Base-by-base conservation (phyloP, 2,888 invertebrate species). In the Synergus umbraculus region DNA sequence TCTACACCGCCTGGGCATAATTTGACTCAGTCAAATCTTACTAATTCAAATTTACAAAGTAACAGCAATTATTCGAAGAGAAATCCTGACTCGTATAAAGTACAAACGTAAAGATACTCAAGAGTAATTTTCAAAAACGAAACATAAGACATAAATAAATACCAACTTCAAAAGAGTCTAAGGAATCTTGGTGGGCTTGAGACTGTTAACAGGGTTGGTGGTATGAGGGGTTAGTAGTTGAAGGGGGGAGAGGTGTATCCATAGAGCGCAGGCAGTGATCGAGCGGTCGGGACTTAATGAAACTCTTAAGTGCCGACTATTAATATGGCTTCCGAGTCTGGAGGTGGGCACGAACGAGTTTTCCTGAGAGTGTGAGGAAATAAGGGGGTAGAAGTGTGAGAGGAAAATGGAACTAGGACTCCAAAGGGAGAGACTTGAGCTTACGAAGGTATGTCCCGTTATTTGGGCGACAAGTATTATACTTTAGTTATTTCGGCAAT, bases 231-330 rank as follows among this genome's bases (percentile, higher is more conserved):
- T 44, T 66, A 9, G 10, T 65, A 65, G 66, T 44, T 66, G 66
- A 66, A 66, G 43, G 18, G 43, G 0, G 43, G 18, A 18, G 0
- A 44, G 66, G 43, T 66, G 18, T 66, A 58, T 66, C 43, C 66
- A 66, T 41, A 43, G 41, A 66, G 9, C 46, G 69, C 22, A 49
- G 89, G 89, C 90, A 89, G 89, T 90, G 90, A 90, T 91, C 90
- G 90, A 89, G 89, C 87, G 89, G 86, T 88, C 86, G 89, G 87
- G 87, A 90, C 91, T 91, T 91, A 91, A 91, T 91, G 91, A 91
- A 91, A 90, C 90, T 91, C 90, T 89, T 88, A 89, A 91, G 90
- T 89, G 87, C 87, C 88, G 88, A 89, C 91, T 90, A 91, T 91
- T 90, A 91, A 91, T 91, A 91, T 89, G 88, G 90, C 89, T 90